These are phyloP conservation scores for Conomelus anceps DNA, from an alignment of 2,888 invertebrate species.

Conservation along the genomic window DNA sequence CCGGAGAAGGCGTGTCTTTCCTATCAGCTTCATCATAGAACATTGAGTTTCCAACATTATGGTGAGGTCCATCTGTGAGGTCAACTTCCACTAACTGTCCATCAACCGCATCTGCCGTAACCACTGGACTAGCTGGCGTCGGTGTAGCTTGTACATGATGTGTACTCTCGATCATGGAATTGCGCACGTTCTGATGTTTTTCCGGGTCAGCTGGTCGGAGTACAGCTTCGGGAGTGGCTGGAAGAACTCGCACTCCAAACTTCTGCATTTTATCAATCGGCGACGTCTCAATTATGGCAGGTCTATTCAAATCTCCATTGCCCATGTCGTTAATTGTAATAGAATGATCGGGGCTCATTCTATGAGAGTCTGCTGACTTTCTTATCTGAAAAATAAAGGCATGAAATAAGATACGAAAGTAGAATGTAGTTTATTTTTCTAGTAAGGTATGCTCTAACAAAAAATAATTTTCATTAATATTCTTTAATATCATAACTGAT, in stretches of 20 bases:
- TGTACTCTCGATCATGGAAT: constrained; percentile 32
- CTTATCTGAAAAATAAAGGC: constrained; percentile 28
- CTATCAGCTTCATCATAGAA: constrained; percentile 14
- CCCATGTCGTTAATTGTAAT: constrained; percentile 24
- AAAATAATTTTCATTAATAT: neutral
- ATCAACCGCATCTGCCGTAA: constrained; percentile 17
- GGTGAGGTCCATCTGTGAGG: constrained; percentile 28
- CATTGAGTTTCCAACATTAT: constrained; percentile 26
- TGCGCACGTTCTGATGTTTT: constrained; percentile 34
- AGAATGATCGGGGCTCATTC: constrained; percentile 25
- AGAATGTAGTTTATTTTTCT: too few species aligned
- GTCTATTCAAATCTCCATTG: constrained; percentile 26
- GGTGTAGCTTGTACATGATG: constrained; percentile 21
- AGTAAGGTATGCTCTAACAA: too few species aligned
- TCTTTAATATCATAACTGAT: too few species aligned
- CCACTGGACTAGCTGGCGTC: constrained; percentile 4
- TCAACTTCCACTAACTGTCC: constrained; percentile 34
- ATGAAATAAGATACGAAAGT: neutral
- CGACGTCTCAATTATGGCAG: constrained; percentile 32
- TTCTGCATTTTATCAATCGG: constrained; percentile 31
- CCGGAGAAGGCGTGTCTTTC: constrained; percentile 28
- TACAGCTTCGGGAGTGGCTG: constrained; percentile 28
- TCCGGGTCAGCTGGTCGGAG: constrained; percentile 29
- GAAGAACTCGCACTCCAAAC: constrained; percentile 38
- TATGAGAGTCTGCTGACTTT: constrained; percentile 9